phyloP scores from a whole-genome alignment of 1,140 invertebrate genomes.

The Agraylea sexmaculata region DNA sequence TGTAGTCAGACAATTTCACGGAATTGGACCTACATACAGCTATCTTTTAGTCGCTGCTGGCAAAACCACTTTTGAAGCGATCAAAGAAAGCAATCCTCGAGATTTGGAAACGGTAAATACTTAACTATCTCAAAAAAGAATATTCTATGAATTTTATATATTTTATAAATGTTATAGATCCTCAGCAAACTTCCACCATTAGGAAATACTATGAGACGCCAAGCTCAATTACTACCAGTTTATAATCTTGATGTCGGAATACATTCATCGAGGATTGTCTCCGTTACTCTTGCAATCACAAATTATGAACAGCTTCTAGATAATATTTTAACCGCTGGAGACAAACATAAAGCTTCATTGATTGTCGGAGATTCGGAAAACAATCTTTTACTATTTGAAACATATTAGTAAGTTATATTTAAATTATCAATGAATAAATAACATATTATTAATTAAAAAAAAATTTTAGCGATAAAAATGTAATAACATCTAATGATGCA shows the following conservation, averaged over 20 bases:
- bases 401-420: constrained; percentile 12
- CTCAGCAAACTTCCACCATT: constrained; percentile 37
- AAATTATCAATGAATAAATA: background rate
- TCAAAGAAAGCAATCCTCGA: constrained; percentile 54
- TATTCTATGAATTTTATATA: background rate
- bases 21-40: constrained; percentile 55
- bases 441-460: constrained; percentile 1
- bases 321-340: constrained; percentile 30
- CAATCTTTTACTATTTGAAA: constrained; percentile 28
- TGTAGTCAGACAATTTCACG: constrained; percentile 57
- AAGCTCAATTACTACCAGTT: constrained; percentile 33
- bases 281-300: constrained; percentile 24
- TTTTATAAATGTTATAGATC: constrained; percentile 24
- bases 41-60: constrained; percentile 52
- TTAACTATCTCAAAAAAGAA: constrained; percentile 1
- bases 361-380: constrained; percentile 41
- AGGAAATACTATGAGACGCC: constrained; percentile 32
- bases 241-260: constrained; percentile 28
- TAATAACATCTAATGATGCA: constrained; percentile 30
- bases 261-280: constrained; percentile 23
- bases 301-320: constrained; percentile 31
- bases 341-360: constrained; percentile 30
- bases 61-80: constrained; percentile 51
- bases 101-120: constrained; percentile 55
- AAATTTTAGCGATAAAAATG: constrained; percentile 28